A percentile compares a stretch with the other conserved stretches of the same genome.
These are phyloP conservation scores for Pteruthius melanotis DNA, from an alignment of 2,113 vertebrate genomes.

Conservation along the genomic window DNA sequence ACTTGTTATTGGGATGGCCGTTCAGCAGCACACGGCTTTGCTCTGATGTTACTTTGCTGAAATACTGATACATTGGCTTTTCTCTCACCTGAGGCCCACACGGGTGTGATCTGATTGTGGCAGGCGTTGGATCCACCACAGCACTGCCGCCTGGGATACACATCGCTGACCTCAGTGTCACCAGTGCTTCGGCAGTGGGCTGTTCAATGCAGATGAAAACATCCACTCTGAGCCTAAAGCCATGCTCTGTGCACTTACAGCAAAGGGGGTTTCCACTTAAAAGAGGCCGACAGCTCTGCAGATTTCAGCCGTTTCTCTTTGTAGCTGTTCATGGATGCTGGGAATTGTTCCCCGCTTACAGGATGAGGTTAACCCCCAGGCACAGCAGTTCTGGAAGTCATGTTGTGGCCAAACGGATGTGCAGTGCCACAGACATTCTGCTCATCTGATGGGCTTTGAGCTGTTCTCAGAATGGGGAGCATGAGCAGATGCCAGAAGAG, in stretches of 20 bases:
- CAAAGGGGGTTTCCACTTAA: not conserved
- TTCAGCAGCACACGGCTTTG: slow-evolving; percentile 2
- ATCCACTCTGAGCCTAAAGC: not conserved
- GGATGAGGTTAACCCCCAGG: not conserved
- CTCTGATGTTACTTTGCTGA: slow-evolving; percentile 21
- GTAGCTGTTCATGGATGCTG: not conserved
- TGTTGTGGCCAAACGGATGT: not conserved
- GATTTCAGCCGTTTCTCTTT: not conserved
- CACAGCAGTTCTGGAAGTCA: not conserved
- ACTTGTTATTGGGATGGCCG: not conserved
- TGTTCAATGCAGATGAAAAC: not conserved
- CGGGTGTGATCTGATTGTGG: not conserved
- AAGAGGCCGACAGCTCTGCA: not conserved
- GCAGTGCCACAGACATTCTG: not conserved
- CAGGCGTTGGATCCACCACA: not conserved
- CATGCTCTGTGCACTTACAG: not conserved
- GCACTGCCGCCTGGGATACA: not conserved
- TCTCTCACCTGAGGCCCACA: not conserved
- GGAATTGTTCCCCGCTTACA: not conserved
- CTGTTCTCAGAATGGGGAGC: not conserved
- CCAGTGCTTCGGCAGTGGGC: not conserved
- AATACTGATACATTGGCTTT: slow-evolving; percentile 47
- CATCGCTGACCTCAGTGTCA: not conserved
- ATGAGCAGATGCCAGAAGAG: not conserved
- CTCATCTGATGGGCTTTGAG: not conserved